A percentile compares a stretch with the other conserved stretches of the same genome.
These are phyloP conservation scores for Aleiodes alternator DNA, from an alignment of 2,888 invertebrate species.

Conservation along the genomic window DNA sequence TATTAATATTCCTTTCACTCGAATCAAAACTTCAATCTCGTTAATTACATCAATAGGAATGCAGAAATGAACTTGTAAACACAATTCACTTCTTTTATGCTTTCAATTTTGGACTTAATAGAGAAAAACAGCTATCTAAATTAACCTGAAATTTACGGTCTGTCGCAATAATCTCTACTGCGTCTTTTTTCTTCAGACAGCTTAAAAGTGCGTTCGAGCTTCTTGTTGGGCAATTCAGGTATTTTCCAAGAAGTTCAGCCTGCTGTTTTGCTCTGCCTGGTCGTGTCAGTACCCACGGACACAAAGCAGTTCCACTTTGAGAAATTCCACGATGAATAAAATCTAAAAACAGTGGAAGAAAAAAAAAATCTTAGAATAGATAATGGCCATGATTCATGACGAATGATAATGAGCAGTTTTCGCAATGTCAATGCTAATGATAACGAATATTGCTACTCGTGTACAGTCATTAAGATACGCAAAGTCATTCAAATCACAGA, in stretches of 20 bases:
- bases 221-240: slow-evolving; percentile 79
- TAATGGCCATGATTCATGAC: slow-evolving; percentile 13
- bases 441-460: not conserved
- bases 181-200: slow-evolving; percentile 81
- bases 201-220: slow-evolving; percentile 77
- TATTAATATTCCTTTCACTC: no score
- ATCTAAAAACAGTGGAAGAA: slow-evolving; percentile 74
- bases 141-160: slow-evolving; percentile 82
- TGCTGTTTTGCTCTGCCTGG: slow-evolving; percentile 79
- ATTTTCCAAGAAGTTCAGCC: slow-evolving; percentile 79
- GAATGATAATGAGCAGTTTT: not conserved
- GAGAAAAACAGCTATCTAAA: no score
- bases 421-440: slow-evolving; percentile 26
- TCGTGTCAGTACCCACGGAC: slow-evolving; percentile 81
- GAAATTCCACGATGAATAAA: slow-evolving; percentile 85
- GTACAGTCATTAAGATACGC: not conserved
- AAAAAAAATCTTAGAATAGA: slow-evolving; percentile 1
- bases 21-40: no score
- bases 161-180: slow-evolving; percentile 81
- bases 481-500: not conserved
- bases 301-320: slow-evolving; percentile 84
- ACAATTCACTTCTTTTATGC: no score
- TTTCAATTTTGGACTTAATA: no score
- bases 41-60: no score
- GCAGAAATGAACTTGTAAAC: no score